phyloP scores from a whole-genome alignment of 2,113 vertebrate species.

The Ammodytes dubius region DNA sequence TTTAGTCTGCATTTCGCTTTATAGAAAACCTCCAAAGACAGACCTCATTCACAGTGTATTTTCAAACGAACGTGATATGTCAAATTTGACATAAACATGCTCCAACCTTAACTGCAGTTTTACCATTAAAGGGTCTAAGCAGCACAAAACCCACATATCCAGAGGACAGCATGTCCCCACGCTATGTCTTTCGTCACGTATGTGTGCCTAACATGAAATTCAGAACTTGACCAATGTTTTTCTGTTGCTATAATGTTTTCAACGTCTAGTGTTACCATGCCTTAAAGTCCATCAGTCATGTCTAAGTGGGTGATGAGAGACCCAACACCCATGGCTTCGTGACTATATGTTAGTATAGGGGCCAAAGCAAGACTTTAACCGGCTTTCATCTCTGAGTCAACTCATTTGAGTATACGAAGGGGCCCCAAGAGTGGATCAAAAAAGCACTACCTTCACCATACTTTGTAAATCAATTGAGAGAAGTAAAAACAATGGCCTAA shows the following conservation, averaged over 20 bases:
- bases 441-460: conserved; percentile 19
- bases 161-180: conserved; percentile 24
- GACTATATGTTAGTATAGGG: conserved; percentile 75
- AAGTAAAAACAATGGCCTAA: conserved; percentile 7
- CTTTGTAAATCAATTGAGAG: conserved; percentile 27
- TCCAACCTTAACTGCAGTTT: conserved; percentile 37
- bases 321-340: conserved; percentile 62
- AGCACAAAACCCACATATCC: conserved; percentile 28
- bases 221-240: conserved; percentile 62
- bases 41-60: conserved; percentile 43
- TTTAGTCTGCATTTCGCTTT: conserved; percentile 1
- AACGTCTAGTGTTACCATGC: conserved; percentile 65
- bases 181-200: conserved; percentile 56
- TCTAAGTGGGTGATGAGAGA: conserved; percentile 79
- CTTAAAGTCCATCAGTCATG: conserved; percentile 75
- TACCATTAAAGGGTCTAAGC: conserved; percentile 35
- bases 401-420: conserved; percentile 22
- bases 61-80: conserved; percentile 11
- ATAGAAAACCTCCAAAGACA: conserved; percentile 22
- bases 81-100: conserved; percentile 33
- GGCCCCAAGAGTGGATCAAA: conserved; percentile 6
- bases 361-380: conserved; percentile 56
- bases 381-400: conserved; percentile 48
- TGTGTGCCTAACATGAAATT: conserved; percentile 50
- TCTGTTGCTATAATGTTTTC: conserved; percentile 68